A percentile compares a stretch with the other conserved stretches of the same genome.
Evolutionary conservation across 2,113 vertebrate species (phyloP).

Genomic region (Ellobius talpinus): DNA sequence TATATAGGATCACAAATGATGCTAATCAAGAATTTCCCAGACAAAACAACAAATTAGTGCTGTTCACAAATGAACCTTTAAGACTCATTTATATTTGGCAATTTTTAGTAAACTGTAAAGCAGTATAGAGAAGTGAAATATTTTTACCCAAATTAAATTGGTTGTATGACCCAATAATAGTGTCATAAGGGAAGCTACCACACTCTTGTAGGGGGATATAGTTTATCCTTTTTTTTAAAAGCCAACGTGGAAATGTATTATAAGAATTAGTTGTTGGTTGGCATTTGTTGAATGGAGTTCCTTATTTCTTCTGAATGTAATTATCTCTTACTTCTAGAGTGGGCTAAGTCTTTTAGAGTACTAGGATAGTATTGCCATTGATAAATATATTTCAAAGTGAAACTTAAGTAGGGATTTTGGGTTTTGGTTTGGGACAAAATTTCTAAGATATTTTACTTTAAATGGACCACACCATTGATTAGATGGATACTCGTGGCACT

Average conservation of each 20-base stretch:
- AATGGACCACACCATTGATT: background rate
- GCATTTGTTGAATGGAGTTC: background rate
- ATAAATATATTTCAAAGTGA: background rate
- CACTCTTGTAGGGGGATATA: background rate
- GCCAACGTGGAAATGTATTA: background rate
- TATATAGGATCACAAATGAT: background rate
- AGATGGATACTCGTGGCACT: background rate
- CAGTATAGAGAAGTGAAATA: background rate
- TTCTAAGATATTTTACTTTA: constrained; percentile 45
- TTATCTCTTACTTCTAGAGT: background rate
- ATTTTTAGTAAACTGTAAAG: constrained; percentile 45
- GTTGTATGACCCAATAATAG: background rate
- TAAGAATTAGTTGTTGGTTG: background rate
- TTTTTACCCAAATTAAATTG: constrained; percentile 18
- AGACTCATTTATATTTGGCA: constrained; percentile 26
- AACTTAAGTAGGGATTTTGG: background rate
- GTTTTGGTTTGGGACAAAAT: background rate
- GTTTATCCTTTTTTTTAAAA: background rate
- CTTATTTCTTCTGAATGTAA: background rate
- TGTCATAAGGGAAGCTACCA: background rate
- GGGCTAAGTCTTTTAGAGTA: background rate
- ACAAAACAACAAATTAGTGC: background rate
- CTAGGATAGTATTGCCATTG: background rate
- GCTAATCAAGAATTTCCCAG: background rate
- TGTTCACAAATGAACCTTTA: background rate